These are phyloP conservation scores for Xiphophorus birchmanni DNA, from an alignment of 2,797 vertebrate genomes.

Conservation along the genomic window DNA sequence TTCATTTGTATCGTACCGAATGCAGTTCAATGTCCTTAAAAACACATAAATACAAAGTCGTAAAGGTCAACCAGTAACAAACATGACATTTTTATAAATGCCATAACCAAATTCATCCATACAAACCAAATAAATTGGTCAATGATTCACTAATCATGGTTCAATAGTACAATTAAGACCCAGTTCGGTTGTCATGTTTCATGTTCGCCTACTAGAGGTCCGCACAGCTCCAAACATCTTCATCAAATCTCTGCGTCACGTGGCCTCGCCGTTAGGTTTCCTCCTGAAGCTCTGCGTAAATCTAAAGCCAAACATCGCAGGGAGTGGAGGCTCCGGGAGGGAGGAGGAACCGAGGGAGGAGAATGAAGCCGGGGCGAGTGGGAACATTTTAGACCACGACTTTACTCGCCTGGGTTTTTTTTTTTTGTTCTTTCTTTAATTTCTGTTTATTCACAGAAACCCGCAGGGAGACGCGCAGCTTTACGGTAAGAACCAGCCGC, in stretches of 20 bases:
- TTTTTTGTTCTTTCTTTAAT: not conserved
- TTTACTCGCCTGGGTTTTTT: not conserved
- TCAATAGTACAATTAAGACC: not conserved
- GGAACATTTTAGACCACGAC: conserved; percentile 43
- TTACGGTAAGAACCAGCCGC: not conserved
- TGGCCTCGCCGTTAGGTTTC: conserved; percentile 6
- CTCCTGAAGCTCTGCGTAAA: not conserved
- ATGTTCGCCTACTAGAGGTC: conserved; percentile 20
- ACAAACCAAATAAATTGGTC: too few species aligned
- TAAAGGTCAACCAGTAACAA: too few species aligned
- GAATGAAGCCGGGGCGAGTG: conserved; percentile 13
- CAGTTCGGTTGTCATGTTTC: not conserved
- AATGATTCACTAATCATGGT: too few species aligned
- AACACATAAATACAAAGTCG: too few species aligned
- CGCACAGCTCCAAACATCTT: not conserved
- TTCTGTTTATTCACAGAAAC: not conserved
- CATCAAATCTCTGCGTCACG: not conserved
- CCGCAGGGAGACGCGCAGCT: not conserved
- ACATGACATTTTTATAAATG: too few species aligned
- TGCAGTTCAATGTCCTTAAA: too few species aligned
- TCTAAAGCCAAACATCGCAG: not conserved
- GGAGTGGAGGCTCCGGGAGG: conserved; percentile 25
- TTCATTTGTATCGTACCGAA: too few species aligned
- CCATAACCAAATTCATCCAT: too few species aligned
- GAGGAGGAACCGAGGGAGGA: conserved; percentile 48